Percentiles rank a stretch among this genome's conserved stretches.
These are phyloP conservation scores for Ptychodera flava DNA, from an alignment of 35 echinoderm and acorn worm species.

Conservation along the genomic window DNA sequence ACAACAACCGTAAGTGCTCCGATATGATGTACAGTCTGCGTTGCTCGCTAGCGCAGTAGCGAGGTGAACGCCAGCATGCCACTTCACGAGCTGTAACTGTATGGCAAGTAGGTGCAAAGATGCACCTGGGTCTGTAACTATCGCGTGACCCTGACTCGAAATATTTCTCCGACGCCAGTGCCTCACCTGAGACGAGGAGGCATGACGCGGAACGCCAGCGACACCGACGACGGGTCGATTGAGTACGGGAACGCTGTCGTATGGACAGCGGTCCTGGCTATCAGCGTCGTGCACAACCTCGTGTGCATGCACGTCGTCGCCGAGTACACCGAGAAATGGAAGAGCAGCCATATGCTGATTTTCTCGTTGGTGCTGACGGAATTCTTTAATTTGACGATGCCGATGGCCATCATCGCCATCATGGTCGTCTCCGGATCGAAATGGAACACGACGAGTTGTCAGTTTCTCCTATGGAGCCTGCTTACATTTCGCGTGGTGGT, in stretches of 20 bases:
- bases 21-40: no score
- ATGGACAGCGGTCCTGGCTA: background rate
- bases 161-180: no score
- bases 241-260: background rate
- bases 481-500: background rate
- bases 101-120: no score
- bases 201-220: no score
- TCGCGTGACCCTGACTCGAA: no score
- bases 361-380: background rate
- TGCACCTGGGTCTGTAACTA: no score
- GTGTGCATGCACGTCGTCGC: background rate
- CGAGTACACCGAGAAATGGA: background rate
- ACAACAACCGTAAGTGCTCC: no score
- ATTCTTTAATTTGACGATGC: background rate
- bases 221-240: no score
- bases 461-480: background rate
- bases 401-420: background rate
- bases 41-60: no score
- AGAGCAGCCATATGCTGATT: background rate
- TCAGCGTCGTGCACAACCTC: background rate
- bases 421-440: background rate
- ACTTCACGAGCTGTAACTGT: no score
- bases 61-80: no score
- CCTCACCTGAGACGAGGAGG: no score
- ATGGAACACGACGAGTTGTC: background rate